Base-by-base conservation (phyloP, 2,113 vertebrate genomes). In the Verasper variegatus region DNA sequence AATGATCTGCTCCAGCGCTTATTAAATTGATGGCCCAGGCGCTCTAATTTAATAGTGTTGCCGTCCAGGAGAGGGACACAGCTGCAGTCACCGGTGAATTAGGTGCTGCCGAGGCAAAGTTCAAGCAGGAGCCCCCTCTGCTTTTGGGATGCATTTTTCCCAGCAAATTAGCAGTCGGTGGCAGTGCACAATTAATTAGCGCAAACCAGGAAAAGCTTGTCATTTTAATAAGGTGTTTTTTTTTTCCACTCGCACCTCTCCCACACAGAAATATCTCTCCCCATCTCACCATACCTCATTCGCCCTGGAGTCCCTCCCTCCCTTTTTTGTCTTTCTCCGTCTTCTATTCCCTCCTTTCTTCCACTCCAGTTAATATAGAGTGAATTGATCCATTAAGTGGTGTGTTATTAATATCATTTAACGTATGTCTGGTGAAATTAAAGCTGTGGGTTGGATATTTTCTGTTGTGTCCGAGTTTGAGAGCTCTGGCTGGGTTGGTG, bases 1-100 rank as follows among this genome's bases (percentile, higher is more conserved):
- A 99, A 98, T 99, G 94, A 97, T 95, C 95, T 95, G 94, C 95
- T 97, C 94, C 95, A 95, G 94, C 92, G 94, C 96, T 99, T 98
- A 98, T 98, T 97, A 97, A 98, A 97, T 96, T 97, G 96, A 97
- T 96, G 95, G 96, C 95, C 95, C 95, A 92, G 94, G 94, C 94
- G 95, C 95, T 96, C 96, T 97, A 96, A 97, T 98, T 98, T 97
- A 99, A 98, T 97, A 95, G 96, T 94, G 95, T 93, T 90, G 80
- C 94, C 91, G 76, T 95, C 96, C 94, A 91, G 94, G 96, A 95
- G 94, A 93, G 85, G 94, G 94, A 93, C 93, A 89, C 94, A 94
- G 96, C 93, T 94, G 95, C 94, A 95, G 94, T 96, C 94, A 93
- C 92, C 12, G 82, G 94, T 94, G 95, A 96, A 96, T 96, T 95